These are phyloP conservation scores for Drosophila incognita DNA, from an alignment of 2,888 invertebrate genomes.

Conservation along the genomic window DNA sequence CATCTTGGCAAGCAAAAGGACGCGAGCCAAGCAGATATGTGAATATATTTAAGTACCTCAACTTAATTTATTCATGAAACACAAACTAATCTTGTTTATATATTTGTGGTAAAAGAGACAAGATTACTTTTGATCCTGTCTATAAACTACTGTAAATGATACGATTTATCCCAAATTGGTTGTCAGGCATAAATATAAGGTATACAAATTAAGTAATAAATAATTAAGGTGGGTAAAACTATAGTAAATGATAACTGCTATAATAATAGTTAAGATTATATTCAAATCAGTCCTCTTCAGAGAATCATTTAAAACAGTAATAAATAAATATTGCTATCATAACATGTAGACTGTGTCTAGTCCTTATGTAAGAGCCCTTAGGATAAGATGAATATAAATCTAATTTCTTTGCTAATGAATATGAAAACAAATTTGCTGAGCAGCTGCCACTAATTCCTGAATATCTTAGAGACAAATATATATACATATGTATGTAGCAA, in stretches of 20 bases:
- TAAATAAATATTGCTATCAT: neutral
- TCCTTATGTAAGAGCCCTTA: no score
- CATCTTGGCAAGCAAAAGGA: conserved; percentile 17
- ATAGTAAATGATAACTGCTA: neutral
- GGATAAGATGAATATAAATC: neutral
- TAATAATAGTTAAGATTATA: neutral
- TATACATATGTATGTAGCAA: neutral
- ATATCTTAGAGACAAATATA: neutral
- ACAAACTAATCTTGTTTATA: neutral
- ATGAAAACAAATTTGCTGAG: neutral
- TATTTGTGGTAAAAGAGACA: neutral
- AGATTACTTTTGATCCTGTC: neutral
- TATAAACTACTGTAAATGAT: neutral
- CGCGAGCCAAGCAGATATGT: neutral
- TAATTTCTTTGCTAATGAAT: neutral
- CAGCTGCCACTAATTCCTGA: neutral
- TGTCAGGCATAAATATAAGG: neutral
- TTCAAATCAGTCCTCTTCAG: neutral
- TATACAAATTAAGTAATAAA: neutral
- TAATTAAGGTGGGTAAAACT: neutral
- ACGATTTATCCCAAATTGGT: neutral
- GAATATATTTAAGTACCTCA: conserved; percentile 5
- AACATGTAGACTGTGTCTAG: no score
- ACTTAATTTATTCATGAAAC: conserved; percentile 2
- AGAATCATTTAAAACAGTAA: neutral